Percentiles rank a stretch among this genome's conserved stretches.
These are phyloP conservation scores for Tamandua tetradactyla DNA, from an alignment of 2,797 vertebrate genomes.

Conservation along the genomic window DNA sequence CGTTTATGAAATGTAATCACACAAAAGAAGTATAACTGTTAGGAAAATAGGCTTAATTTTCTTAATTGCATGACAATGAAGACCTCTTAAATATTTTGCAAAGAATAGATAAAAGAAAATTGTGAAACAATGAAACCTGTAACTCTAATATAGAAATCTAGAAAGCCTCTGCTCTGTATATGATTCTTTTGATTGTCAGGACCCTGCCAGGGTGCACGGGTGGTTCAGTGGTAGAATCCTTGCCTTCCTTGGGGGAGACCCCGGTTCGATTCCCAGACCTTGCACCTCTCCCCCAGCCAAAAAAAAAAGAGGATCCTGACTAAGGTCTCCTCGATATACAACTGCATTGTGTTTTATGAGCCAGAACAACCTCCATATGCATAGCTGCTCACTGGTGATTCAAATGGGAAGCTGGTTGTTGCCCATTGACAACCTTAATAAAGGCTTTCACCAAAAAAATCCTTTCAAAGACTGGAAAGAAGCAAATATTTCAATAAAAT, in stretches of 20 bases:
- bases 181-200: neutral
- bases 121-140: neutral
- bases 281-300: no score
- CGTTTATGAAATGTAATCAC: conserved; percentile 35
- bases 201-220: no score
- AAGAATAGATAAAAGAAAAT: conserved; percentile 29
- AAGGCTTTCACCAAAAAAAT: neutral
- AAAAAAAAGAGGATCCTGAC: no score
- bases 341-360: neutral
- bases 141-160: neutral
- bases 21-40: conserved; percentile 42
- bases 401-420: neutral
- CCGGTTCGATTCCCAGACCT: no score
- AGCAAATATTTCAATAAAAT: conserved; percentile 31
- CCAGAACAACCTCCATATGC: neutral
- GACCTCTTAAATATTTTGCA: conserved; percentile 52
- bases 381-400: neutral
- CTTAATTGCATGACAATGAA: conserved; percentile 45
- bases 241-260: no score
- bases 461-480: conserved; percentile 3
- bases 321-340: neutral
- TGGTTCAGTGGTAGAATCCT: no score
- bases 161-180: neutral
- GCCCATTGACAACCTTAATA: neutral
- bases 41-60: conserved; percentile 54